phyloP scores from a whole-genome alignment of 2,113 vertebrate genomes.

The Orycteropus afer region DNA sequence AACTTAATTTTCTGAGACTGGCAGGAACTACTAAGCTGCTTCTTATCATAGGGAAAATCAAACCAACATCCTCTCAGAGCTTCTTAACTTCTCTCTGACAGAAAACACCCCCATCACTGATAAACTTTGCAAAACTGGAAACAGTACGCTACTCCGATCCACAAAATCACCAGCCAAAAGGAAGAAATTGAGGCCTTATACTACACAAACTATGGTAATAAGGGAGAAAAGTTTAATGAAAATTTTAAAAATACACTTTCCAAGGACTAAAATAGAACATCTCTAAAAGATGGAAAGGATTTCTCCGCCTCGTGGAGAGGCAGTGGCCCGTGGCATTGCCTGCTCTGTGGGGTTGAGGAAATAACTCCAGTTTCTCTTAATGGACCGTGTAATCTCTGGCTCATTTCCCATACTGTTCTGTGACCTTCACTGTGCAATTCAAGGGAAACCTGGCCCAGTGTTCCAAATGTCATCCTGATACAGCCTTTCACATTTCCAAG shows the following conservation, averaged over 20 bases:
- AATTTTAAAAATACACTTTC: slow-evolving; percentile 33
- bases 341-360: slow-evolving; percentile 58
- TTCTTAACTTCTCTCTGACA: background rate
- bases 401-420: slow-evolving; percentile 71
- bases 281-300: slow-evolving; percentile 56
- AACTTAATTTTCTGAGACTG: slow-evolving; percentile 36
- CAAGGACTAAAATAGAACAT: slow-evolving; percentile 57
- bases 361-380: slow-evolving; percentile 65
- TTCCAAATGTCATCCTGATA: slow-evolving; percentile 59
- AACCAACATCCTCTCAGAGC: background rate
- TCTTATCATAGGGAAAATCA: slow-evolving; percentile 14
- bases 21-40: slow-evolving; percentile 18
- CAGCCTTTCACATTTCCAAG: slow-evolving; percentile 40
- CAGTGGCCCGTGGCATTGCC: slow-evolving; percentile 61
- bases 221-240: background rate
- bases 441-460: slow-evolving; percentile 45
- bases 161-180: background rate
- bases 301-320: slow-evolving; percentile 48
- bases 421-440: slow-evolving; percentile 63
- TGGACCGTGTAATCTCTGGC: slow-evolving; percentile 67
- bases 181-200: background rate
- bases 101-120: background rate
- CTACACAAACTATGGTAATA: background rate
- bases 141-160: background rate
- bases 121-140: slow-evolving; percentile 30